A percentile compares a stretch with the other conserved stretches of the same genome.
phyloP scores from a whole-genome alignment of 2,888 invertebrate species.

The Drosophila ezoana region DNA sequence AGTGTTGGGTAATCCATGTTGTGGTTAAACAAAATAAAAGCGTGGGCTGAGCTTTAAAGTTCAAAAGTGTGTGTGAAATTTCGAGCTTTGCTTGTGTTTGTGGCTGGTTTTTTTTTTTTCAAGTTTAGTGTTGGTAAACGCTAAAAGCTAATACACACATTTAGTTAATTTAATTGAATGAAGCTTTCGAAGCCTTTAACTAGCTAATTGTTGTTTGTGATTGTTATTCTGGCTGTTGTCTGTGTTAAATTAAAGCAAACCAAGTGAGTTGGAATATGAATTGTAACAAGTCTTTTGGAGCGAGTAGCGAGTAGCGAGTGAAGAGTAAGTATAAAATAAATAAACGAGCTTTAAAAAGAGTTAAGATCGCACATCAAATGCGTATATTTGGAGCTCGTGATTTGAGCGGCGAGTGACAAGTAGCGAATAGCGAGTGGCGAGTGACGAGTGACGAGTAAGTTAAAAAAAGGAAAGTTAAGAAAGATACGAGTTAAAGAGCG shows the following conservation, averaged over 20 bases:
- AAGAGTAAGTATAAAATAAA: slow-evolving; percentile 11
- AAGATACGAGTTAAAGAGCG: slow-evolving; percentile 6
- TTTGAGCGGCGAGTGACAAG: slow-evolving; percentile 20
- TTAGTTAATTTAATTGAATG: slow-evolving; percentile 56
- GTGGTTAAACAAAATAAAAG: slow-evolving; percentile 18
- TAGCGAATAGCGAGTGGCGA: slow-evolving; percentile 3
- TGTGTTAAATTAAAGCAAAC: slow-evolving; percentile 23
- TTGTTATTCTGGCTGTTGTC: slow-evolving; percentile 47
- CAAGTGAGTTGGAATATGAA: slow-evolving; percentile 13
- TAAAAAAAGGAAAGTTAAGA: slow-evolving; percentile 13
- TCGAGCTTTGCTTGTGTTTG: slow-evolving; percentile 3
- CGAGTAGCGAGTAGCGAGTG: slow-evolving; percentile 16
- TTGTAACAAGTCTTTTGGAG: slow-evolving; percentile 13
- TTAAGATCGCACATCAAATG: slow-evolving; percentile 5
- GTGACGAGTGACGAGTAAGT: slow-evolving; percentile 23
- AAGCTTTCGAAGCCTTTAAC: slow-evolving; percentile 59
- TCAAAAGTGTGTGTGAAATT: slow-evolving; percentile 13
- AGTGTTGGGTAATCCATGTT: slow-evolving; percentile 23
- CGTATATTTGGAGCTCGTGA: slow-evolving; percentile 7
- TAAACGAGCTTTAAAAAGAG: slow-evolving; percentile 8
- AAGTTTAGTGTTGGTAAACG: slow-evolving; percentile 59
- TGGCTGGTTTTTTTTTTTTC: slow-evolving; percentile 27
- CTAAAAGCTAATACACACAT: slow-evolving; percentile 81
- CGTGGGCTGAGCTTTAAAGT: slow-evolving; percentile 10
- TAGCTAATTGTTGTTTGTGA: slow-evolving; percentile 64